Percentiles rank a stretch among this genome's conserved stretches.
Evolutionary conservation across 2,797 vertebrate genomes (phyloP).

Genomic region (Melanotaenia trifasciata): DNA sequence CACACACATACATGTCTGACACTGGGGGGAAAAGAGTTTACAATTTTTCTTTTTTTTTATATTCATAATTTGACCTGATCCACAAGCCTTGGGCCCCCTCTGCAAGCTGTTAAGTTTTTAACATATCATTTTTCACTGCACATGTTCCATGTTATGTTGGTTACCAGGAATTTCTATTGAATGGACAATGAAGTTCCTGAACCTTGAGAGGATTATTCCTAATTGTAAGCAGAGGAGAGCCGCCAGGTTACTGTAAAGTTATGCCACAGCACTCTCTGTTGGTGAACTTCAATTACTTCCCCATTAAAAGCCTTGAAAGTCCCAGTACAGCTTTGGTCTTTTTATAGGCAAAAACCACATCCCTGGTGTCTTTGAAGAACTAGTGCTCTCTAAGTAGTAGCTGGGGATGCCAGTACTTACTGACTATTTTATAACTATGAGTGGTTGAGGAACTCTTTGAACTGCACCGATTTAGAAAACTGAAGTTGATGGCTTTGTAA

Average conservation of each 20-base stretch:
- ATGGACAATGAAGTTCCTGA: slow-evolving; percentile 81
- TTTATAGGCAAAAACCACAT: slow-evolving; percentile 82
- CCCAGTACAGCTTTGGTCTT: slow-evolving; percentile 73
- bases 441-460: slow-evolving; percentile 77
- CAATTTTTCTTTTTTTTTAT: slow-evolving; percentile 48
- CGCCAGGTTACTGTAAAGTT: slow-evolving; percentile 36
- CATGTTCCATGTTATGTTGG: slow-evolving; percentile 81
- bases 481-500: slow-evolving; percentile 73
- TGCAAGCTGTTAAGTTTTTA: slow-evolving; percentile 82
- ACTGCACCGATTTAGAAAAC: slow-evolving; percentile 71
- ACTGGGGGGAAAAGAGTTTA: slow-evolving; percentile 36
- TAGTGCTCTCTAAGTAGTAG: slow-evolving; percentile 81
- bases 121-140: slow-evolving; percentile 78
- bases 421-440: slow-evolving; percentile 78
- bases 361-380: slow-evolving; percentile 77
- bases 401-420: slow-evolving; percentile 76
- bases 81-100: slow-evolving; percentile 67
- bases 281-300: slow-evolving; percentile 44
- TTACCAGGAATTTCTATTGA: slow-evolving; percentile 78
- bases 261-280: slow-evolving; percentile 75
- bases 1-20: slow-evolving; percentile 51
- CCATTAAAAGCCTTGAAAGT: slow-evolving; percentile 45
- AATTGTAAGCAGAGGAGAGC: slow-evolving; percentile 71
- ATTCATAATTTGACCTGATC: slow-evolving; percentile 77
- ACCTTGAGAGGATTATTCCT: slow-evolving; percentile 76